Evolutionary conservation across 2,888 invertebrate genomes (phyloP).

Genomic region (Girardia tigrina): DNA sequence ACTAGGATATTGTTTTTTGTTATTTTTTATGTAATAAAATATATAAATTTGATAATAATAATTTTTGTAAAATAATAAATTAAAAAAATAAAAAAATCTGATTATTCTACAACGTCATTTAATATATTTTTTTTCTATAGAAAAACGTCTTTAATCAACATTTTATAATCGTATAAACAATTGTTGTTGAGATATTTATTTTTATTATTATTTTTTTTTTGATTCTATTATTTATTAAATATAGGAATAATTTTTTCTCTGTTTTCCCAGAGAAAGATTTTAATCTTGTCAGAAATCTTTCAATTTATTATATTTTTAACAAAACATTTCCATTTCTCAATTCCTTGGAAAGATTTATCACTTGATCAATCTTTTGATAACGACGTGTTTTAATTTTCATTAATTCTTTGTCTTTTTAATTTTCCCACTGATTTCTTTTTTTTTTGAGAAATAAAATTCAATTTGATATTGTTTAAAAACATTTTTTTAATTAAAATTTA

Average conservation of each 20-base stretch:
- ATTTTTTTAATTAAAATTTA: neutral
- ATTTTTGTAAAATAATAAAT: too few species aligned
- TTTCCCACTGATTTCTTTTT: neutral
- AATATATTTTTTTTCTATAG: too few species aligned
- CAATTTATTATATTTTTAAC: neutral
- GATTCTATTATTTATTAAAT: too few species aligned
- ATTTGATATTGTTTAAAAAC: neutral
- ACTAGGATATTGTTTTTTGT: too few species aligned
- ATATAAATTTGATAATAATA: too few species aligned
- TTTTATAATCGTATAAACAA: too few species aligned
- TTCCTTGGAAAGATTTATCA: conserved; percentile 5
- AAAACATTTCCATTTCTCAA: neutral
- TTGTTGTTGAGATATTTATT: too few species aligned
- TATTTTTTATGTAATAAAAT: too few species aligned
- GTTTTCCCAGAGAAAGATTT: neutral
- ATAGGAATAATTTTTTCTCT: neutral
- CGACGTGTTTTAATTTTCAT: neutral
- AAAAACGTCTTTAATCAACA: too few species aligned
- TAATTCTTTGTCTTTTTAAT: conserved; percentile 6
- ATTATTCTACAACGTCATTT: too few species aligned
- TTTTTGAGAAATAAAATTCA: neutral
- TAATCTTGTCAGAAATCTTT: neutral
- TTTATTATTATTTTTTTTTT: too few species aligned
- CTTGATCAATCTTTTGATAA: conserved; percentile 9
- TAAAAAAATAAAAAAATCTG: too few species aligned